phyloP scores from a whole-genome alignment of 1,140 invertebrate species.

The Colletes gigas region DNA sequence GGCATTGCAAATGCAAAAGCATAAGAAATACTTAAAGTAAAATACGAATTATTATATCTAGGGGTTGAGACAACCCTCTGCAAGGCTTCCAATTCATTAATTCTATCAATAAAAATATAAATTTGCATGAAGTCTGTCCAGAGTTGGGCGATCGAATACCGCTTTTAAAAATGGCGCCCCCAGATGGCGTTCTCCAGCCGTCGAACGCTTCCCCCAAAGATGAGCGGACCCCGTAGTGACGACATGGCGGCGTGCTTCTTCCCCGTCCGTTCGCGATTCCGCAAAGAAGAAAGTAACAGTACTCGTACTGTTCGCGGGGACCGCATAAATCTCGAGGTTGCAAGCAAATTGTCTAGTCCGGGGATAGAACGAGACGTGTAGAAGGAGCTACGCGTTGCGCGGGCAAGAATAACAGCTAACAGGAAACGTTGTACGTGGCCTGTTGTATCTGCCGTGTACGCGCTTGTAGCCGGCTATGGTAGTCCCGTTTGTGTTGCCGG shows the following conservation, averaged over 20 bases:
- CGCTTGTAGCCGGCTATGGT: constrained; percentile 54
- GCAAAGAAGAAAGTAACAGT: constrained; percentile 70
- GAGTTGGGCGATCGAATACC: no score
- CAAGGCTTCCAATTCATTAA: no score
- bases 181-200: background rate
- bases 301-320: constrained; percentile 58
- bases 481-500: constrained; percentile 62
- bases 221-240: background rate
- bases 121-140: no score
- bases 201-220: background rate
- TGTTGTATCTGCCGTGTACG: constrained; percentile 47
- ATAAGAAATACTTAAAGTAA: no score
- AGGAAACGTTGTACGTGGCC: constrained; percentile 72
- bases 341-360: constrained; percentile 75
- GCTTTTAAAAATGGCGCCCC: no score
- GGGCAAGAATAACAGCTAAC: constrained; percentile 70
- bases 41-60: no score
- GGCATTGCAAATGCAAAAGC: no score
- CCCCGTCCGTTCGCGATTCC: constrained; percentile 37
- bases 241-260: constrained; percentile 20
- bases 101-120: no score
- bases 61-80: no score
- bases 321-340: constrained; percentile 74
- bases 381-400: constrained; percentile 38
- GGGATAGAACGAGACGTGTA: constrained; percentile 70